Evolutionary conservation across 2,797 vertebrate genomes (phyloP), one percentile per base, ranked within the genome.

Genomic region (Hoplostethus atlanticus): DNA sequence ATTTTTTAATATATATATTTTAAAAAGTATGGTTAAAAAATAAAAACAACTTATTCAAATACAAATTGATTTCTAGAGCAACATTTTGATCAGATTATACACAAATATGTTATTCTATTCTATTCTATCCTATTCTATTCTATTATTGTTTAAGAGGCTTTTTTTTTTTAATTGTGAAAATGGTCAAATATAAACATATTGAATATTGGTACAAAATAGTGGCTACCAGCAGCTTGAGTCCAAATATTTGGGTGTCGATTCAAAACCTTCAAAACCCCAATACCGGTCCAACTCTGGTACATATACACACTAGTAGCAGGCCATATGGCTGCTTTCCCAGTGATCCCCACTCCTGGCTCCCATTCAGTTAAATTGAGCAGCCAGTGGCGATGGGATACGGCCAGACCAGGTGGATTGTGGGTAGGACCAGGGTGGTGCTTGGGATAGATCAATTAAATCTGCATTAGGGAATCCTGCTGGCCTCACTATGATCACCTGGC

Each of bases 381-480:
- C 62, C 60, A 54, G 66, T 73, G 60, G 75, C 78, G 64, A 66
- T 79, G 58, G 73, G 72, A 68, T 47, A 11, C 48, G 50, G 68
- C 68, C 74, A 68, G 73, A 72, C 68, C 85, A 80, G 73, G 78
- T 80, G 79, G 71, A 69, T 82, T 83, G 54, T 81, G 73, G 81
- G 81, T 70, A 79, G 68, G 36, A 64, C 44, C 51, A 30, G 77
- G 73, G 65, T 30, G 36, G 56, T 65, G 68, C 76, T 58, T 67
- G 77, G 69, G 59, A 84, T 73, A 56, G 56, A 38, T 77, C 75
- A 90, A 90, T 92, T 88, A 89, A 91, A 89, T 90, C 55, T 72
- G 89, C 79, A 85, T 88, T 89, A 88, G 78, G 63, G 75, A 83
- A 74, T 50, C 84, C 73, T 48, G 61, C 80, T 72, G 87, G 80